Conservation (phyloP, 2,888 invertebrate genomes). For the Cheilosia scutellata region DNA sequence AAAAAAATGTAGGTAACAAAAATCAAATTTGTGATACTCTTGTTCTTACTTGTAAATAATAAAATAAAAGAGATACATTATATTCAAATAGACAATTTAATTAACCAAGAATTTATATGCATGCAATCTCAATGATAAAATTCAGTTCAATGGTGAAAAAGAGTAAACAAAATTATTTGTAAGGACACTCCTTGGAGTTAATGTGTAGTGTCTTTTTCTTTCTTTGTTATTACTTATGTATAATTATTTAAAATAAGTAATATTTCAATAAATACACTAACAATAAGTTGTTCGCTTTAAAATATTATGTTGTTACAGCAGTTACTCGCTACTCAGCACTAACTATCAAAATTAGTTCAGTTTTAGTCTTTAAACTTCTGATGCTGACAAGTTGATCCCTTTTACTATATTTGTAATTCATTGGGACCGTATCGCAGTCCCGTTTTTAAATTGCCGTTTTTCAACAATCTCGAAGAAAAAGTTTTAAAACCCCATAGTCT, state of each 20-base stretch:
- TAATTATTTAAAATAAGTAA: constrained; percentile 41
- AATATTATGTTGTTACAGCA: not conserved
- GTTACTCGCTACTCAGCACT: no score
- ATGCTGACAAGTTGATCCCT: no score
- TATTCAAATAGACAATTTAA: constrained; percentile 28
- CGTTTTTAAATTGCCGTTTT: no score
- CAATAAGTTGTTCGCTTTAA: not conserved
- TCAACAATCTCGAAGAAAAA: no score
- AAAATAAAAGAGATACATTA: constrained; percentile 19
- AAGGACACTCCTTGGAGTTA: constrained; percentile 48
- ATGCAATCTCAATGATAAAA: constrained; percentile 28
- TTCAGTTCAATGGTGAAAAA: constrained; percentile 27
- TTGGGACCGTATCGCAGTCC: no score
- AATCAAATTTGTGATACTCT: constrained; percentile 67
- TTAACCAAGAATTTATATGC: constrained; percentile 43
- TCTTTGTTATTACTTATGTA: constrained; percentile 40
- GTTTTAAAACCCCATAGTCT: no score
- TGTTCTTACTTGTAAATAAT: constrained; percentile 61
- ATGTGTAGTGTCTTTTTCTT: constrained; percentile 53
- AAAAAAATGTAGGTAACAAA: not conserved
- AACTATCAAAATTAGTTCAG: no score
- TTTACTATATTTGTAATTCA: no score
- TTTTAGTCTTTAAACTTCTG: no score
- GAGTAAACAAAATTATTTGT: constrained; percentile 17
- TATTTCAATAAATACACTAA: constrained; percentile 51